These are phyloP conservation scores for Palythoa grandis DNA, from an alignment of 92 coral and sea anemone genomes.

Conservation along the genomic window DNA sequence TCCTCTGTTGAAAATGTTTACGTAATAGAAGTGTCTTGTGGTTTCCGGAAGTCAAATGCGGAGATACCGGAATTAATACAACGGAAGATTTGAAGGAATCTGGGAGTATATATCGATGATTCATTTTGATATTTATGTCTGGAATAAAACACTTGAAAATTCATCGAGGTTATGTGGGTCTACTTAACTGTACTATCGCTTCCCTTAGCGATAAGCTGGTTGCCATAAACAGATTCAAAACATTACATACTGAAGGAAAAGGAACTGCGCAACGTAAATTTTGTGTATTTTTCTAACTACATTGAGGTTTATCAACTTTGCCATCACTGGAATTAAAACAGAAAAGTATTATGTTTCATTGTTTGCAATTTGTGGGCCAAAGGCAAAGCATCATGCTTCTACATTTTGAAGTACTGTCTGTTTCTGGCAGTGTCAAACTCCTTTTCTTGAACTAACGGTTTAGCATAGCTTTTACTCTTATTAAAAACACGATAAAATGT, in stretches of 20 bases:
- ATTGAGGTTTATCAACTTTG: neutral
- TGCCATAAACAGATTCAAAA: conserved; percentile 16
- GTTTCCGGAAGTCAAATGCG: conserved; percentile 25
- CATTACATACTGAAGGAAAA: neutral
- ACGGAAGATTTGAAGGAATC: neutral
- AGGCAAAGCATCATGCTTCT: neutral
- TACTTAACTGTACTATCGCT: neutral
- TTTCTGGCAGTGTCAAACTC: neutral
- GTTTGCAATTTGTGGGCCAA: neutral
- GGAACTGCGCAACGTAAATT: conserved; percentile 8
- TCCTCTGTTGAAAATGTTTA: neutral
- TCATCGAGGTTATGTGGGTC: conserved; percentile 6
- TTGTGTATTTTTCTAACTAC: neutral
- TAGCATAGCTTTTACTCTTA: neutral
- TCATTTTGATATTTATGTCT: neutral
- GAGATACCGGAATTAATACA: conserved; percentile 7
- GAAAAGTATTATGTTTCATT: neutral
- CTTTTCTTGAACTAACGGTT: neutral
- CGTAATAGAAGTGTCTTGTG: conserved; percentile 4
- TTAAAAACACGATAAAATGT: neutral
- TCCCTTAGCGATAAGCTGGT: neutral
- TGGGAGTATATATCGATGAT: neutral
- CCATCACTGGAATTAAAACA: neutral
- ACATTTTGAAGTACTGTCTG: neutral
- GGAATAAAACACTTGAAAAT: neutral